These are phyloP conservation scores for Gallinago stenura DNA, from an alignment of 2,797 vertebrate species.

Conservation along the genomic window DNA sequence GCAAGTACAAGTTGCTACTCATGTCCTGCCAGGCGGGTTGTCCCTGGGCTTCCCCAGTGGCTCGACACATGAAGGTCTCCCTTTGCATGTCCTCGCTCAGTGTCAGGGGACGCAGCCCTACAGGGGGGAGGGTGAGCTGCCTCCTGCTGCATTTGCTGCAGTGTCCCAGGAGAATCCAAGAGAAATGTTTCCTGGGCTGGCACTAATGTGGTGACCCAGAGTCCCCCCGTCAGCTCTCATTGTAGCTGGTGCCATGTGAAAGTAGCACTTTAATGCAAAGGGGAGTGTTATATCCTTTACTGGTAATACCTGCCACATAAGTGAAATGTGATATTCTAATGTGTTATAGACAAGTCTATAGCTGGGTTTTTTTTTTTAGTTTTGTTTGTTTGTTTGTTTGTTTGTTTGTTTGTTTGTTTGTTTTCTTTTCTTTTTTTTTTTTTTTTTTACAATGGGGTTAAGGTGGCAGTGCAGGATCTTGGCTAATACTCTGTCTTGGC, in stretches of 20 bases:
- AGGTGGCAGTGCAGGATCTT: neutral
- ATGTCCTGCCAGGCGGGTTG: accelerated
- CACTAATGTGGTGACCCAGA: neutral
- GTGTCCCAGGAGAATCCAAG: neutral
- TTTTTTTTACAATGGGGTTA: neutral
- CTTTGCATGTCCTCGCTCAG: neutral
- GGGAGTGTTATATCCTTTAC: neutral
- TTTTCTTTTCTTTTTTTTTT: neutral
- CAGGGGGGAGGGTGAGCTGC: accelerated
- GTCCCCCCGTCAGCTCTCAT: accelerated
- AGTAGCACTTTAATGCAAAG: neutral
- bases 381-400: too few species aligned
- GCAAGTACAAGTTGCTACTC: neutral
- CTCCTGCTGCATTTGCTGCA: neutral
- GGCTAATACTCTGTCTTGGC: neutral
- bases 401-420: neutral
- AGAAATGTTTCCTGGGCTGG: neutral
- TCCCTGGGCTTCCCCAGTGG: neutral
- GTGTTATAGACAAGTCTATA: neutral
- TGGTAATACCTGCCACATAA: neutral
- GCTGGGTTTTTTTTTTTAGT: neutral
- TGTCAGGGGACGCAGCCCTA: accelerated
- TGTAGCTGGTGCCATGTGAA: neutral
- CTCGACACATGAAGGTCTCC: neutral
- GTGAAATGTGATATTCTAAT: neutral